These are phyloP conservation scores for Acanthornis magna DNA, from an alignment of 2,797 vertebrate genomes.

Conservation along the genomic window DNA sequence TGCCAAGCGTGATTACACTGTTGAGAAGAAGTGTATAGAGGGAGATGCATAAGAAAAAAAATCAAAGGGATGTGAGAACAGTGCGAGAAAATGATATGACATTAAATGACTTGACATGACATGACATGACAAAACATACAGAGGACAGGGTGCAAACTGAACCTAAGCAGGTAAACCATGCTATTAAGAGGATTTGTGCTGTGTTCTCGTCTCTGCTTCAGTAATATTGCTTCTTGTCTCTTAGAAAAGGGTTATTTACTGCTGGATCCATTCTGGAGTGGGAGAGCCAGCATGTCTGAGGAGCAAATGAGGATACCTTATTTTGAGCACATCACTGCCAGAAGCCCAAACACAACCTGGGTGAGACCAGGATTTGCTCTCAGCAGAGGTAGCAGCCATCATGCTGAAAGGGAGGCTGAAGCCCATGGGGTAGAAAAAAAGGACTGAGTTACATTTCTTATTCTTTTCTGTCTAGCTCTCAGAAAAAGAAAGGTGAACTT, in stretches of 20 bases:
- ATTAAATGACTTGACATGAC: background rate
- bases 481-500: background rate
- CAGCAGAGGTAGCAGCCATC: accelerated
- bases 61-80: background rate
- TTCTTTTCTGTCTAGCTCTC: background rate
- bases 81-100: background rate
- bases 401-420: background rate
- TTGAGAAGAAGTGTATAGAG: background rate
- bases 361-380: background rate
- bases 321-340: background rate
- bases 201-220: background rate
- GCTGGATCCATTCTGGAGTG: background rate
- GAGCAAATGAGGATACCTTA: accelerated
- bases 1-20: background rate
- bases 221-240: background rate
- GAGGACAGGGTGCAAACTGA: background rate
- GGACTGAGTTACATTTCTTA: background rate
- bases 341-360: background rate
- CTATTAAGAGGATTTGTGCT: accelerated
- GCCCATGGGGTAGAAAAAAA: background rate
- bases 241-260: background rate
- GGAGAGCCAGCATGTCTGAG: background rate
- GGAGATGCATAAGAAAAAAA: background rate
- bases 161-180: background rate
- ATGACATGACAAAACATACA: background rate